Conservation (phyloP, 2,797 vertebrate species). For the Neosilurus hyrtlii region DNA sequence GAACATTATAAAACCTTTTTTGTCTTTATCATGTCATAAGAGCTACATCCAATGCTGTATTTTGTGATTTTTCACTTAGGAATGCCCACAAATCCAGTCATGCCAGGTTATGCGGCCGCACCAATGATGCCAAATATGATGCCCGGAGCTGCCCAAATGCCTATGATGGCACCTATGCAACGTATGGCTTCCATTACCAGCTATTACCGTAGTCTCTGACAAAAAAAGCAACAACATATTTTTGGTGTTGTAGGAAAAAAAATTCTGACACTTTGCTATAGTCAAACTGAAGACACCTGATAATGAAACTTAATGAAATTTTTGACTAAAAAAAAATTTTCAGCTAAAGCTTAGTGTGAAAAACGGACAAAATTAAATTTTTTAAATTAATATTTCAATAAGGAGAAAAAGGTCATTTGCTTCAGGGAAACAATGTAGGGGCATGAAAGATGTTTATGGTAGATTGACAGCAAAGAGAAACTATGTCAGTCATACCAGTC, state of each 20-base stretch:
- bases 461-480: neutral
- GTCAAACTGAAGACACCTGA: neutral
- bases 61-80: constrained; percentile 62
- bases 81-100: constrained; percentile 68
- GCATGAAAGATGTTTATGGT: neutral
- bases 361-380: neutral
- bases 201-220: neutral
- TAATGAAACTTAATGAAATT: neutral
- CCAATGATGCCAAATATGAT: constrained; percentile 74
- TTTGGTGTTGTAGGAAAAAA: neutral
- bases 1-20: neutral
- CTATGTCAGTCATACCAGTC: neutral
- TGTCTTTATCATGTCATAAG: neutral
- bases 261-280: neutral
- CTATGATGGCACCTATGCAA: constrained; percentile 74
- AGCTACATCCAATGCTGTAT: neutral
- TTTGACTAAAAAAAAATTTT: too few relatives aligned
- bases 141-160: constrained; percentile 65
- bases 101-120: constrained; percentile 76
- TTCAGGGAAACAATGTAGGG: neutral
- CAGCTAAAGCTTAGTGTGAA: neutral
- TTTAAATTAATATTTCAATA: neutral
- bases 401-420: neutral
- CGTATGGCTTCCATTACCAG: constrained; percentile 61
- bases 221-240: neutral